A percentile compares a stretch with the other conserved stretches of the same genome.
phyloP scores from a whole-genome alignment of 2,888 invertebrate genomes.

The Smittia aterrima region DNA sequence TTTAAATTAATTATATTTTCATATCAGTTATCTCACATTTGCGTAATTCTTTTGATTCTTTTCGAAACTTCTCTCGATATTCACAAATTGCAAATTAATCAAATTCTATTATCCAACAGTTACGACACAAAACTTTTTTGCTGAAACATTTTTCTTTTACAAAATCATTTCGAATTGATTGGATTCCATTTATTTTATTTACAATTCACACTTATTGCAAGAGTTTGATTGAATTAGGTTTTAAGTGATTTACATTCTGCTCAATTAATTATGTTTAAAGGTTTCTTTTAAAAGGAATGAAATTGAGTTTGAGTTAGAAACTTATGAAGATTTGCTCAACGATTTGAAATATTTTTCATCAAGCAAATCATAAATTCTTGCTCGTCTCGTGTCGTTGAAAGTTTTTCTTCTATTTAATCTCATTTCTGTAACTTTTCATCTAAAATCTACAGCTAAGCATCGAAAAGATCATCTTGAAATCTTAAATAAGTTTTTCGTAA shows the following conservation, averaged over 20 bases:
- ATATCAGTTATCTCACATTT: not conserved
- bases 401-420: no score
- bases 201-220: not conserved
- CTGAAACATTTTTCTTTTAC: not conserved
- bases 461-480: not conserved
- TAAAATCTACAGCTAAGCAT: no score
- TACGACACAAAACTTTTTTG: no score
- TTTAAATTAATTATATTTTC: conserved; percentile 1
- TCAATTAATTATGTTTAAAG: not conserved
- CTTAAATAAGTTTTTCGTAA: not conserved
- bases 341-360: not conserved
- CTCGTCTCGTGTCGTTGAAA: no score
- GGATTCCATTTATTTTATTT: not conserved
- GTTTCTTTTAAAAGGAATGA: not conserved
- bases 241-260: not conserved
- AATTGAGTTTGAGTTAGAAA: not conserved
- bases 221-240: not conserved
- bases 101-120: no score
- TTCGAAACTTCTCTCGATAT: no score
- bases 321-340: not conserved
- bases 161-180: not conserved
- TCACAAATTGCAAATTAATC: no score
- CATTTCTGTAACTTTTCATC: no score
- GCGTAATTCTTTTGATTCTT: no score
- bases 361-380: no score